These are phyloP conservation scores for Acridotheres tristis DNA, from an alignment of 2,797 vertebrate species.

Conservation along the genomic window DNA sequence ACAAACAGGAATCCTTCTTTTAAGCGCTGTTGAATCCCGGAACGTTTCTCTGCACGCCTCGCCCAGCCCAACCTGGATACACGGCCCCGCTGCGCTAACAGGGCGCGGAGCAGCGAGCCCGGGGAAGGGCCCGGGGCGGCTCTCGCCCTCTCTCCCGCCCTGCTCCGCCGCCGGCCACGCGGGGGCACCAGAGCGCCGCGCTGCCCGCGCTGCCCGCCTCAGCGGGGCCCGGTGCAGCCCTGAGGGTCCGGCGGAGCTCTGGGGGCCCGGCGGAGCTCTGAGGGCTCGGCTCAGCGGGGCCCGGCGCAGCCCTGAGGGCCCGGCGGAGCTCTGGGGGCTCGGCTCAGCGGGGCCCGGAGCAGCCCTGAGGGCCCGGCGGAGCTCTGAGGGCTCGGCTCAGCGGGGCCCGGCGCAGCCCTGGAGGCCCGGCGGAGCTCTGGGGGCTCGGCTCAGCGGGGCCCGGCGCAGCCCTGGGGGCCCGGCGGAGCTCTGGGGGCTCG, in stretches of 20 bases:
- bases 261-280: too few species aligned
- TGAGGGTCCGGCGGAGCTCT: too few species aligned
- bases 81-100: neutral
- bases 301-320: too few species aligned
- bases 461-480: too few species aligned
- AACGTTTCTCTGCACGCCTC: neutral
- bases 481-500: accelerated
- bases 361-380: too few species aligned
- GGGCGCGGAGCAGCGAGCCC: neutral
- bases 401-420: too few species aligned
- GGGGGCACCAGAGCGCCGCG: slow-evolving; percentile 43
- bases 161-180: neutral
- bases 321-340: too few species aligned
- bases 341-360: too few species aligned
- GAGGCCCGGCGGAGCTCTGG: too few species aligned
- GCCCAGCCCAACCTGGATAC: neutral
- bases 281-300: too few species aligned
- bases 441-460: too few species aligned
- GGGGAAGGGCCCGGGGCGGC: accelerated
- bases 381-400: too few species aligned
- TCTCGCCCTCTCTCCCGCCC: neutral
- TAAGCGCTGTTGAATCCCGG: neutral
- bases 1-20: neutral
- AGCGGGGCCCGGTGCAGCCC: neutral
- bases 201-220: neutral